phyloP scores from a whole-genome alignment of 2,888 invertebrate species.

The Polydrusus tereticollis region DNA sequence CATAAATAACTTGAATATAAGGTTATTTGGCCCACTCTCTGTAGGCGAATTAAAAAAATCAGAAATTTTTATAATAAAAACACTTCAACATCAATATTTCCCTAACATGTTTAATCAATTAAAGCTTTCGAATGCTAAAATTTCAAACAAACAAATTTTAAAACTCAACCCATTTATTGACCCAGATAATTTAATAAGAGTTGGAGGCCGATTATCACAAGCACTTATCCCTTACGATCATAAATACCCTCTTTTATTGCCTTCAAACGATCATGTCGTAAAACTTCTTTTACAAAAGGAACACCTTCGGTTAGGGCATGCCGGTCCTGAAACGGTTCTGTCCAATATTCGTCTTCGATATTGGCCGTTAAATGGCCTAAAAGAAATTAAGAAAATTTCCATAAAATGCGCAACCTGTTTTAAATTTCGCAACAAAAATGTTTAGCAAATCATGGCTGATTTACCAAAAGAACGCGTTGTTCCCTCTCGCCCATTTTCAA shows the following conservation, averaged over 20 bases:
- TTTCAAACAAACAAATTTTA: slow-evolving; percentile 25
- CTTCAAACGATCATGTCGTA: slow-evolving; percentile 21
- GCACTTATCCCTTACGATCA: slow-evolving; percentile 27
- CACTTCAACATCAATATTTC: slow-evolving; percentile 26
- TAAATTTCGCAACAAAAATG: slow-evolving; percentile 21
- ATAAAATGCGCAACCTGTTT: slow-evolving; percentile 41
- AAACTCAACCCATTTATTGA: slow-evolving; percentile 43
- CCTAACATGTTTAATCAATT: slow-evolving; percentile 7
- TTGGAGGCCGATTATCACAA: slow-evolving; percentile 39
- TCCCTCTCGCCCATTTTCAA: slow-evolving; percentile 18
- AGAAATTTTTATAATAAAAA: slow-evolving; percentile 2
- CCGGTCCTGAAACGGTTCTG: slow-evolving; percentile 36
- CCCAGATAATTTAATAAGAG: slow-evolving; percentile 23
- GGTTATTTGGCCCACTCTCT: not conserved
- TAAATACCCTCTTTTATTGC: slow-evolving; percentile 42
- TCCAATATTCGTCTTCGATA: slow-evolving; percentile 34
- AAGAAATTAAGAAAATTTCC: slow-evolving; percentile 6
- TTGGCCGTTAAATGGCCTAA: slow-evolving; percentile 39
- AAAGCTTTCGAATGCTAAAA: slow-evolving; percentile 1
- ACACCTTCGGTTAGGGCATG: slow-evolving; percentile 31
- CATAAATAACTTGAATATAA: not conserved
- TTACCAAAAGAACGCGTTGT: not conserved
- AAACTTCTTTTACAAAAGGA: slow-evolving; percentile 19
- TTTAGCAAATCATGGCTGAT: slow-evolving; percentile 26
- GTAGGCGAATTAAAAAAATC: slow-evolving; percentile 20